These are phyloP conservation scores for Lucinisca nassula DNA, from an alignment of 2,888 invertebrate species.

Conservation along the genomic window DNA sequence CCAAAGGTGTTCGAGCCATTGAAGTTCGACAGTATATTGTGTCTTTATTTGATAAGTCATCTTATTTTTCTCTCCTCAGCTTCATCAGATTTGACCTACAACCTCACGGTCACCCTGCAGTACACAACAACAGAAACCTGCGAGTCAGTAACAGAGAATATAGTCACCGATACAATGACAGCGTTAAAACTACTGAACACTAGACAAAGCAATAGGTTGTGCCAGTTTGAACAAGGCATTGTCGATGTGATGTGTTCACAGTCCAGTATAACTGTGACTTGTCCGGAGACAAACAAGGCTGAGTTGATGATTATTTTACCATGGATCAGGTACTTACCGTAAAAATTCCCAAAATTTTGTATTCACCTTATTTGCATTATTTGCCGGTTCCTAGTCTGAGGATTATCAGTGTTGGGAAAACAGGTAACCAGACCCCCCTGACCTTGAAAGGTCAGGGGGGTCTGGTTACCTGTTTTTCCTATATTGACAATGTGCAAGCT, in stretches of 20 bases:
- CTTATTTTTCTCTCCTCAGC: too few species aligned
- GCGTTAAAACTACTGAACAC: conserved; percentile 9
- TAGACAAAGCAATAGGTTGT: conserved; percentile 34
- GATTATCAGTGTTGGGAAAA: too few species aligned
- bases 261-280: conserved; percentile 27
- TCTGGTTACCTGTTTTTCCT: too few species aligned
- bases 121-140: conserved; percentile 25
- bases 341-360: too few species aligned
- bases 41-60: too few species aligned
- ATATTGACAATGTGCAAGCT: too few species aligned
- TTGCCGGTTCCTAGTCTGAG: too few species aligned
- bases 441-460: too few species aligned
- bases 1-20: too few species aligned
- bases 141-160: not conserved
- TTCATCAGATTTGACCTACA: not conserved
- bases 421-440: too few species aligned
- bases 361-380: too few species aligned
- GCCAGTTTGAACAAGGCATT: conserved; percentile 32
- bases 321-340: not conserved
- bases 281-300: conserved; percentile 4
- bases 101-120: not conserved
- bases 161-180: not conserved
- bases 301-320: not conserved
- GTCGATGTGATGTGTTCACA: conserved; percentile 20
- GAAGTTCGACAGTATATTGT: too few species aligned